Base-by-base conservation (phyloP, 2,888 invertebrate species). In the Prenolepis imparis region DNA sequence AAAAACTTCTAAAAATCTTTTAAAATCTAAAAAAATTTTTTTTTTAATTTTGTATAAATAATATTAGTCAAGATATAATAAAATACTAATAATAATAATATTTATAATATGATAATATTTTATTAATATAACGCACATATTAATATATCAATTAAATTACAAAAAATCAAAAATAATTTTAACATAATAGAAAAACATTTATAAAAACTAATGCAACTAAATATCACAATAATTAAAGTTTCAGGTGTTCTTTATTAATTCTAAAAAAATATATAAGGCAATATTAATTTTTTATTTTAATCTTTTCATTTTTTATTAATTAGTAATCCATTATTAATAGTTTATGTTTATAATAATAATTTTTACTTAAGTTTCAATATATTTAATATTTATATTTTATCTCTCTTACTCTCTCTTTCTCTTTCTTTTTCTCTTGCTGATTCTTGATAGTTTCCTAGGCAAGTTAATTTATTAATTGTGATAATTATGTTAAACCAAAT, bases 271-370 rank as follows among this genome's bases (percentile, higher is more conserved):
- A 21, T 55, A 70, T 61, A 15, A 61, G 61, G 18, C 15, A 61
- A 36, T 36, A 44, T n/a, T 28, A 32, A 61, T 73, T 73, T 73
- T 39, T n/a, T 28, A 41, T 70, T 24, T 70, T 4, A 36, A 61
- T 44, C n/a, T 44, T 61, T 28, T 41, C 41, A 41, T 41, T 57
- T 59, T 75, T 75, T 21, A 32, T 64, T 64, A 63, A 75, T 52
- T 75, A 64, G 64, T 11, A 52, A 52, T 52, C 41, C n/a, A n/a
- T n/a, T 15, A 44, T 75, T 75, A 75, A n/a, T 63, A 63, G 64
- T 64, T 52, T 2, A 28, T 28, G 3, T n/a, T n/a, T 74, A 21
- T 1, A 73, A 59, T 57, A 39, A 39, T 24, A 59, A 41, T 73
- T 73, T 41, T 59, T 57, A 59, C 59, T 73, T 41, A 59, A 59